Percentiles rank a stretch among this genome's conserved stretches.
Conservation (phyloP, 2,113 vertebrate genomes). For the Percina caprodes region DNA sequence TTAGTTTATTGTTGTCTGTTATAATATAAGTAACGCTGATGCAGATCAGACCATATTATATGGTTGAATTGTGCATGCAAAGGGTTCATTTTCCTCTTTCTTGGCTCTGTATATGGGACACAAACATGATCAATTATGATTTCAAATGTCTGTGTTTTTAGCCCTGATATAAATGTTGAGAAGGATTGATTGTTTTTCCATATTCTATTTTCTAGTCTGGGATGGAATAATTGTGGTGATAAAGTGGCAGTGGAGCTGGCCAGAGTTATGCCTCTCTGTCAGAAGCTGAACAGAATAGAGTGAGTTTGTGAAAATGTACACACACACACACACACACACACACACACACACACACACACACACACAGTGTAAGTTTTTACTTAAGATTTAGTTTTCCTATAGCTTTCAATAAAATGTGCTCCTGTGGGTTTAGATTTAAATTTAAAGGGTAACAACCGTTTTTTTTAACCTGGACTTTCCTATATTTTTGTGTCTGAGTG, state of each 20-base stretch:
- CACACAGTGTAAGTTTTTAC: background rate
- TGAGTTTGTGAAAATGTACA: constrained; percentile 73
- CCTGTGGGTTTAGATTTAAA: background rate
- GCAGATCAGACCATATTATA: background rate
- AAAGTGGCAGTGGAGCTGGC: constrained; percentile 83
- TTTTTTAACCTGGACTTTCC: too few relatives aligned
- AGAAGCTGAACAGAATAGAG: constrained; percentile 86
- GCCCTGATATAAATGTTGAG: background rate
- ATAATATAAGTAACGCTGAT: background rate
- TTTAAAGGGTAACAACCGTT: too few relatives aligned
- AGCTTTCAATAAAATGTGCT: background rate
- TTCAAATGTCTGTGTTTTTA: background rate
- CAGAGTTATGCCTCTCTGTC: constrained; percentile 82
- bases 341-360: constrained; percentile 4
- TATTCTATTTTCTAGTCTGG: constrained; percentile 80
- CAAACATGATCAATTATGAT: background rate
- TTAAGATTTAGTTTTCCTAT: too few relatives aligned
- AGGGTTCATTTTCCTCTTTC: background rate
- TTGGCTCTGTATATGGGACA: background rate
- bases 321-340: constrained; percentile 1
- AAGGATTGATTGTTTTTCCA: background rate
- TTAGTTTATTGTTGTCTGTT: background rate
- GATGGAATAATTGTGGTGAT: constrained; percentile 91
- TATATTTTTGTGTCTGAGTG: too few relatives aligned
- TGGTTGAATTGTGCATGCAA: background rate